Evolutionary conservation across 2,113 vertebrate genomes (phyloP).

Genomic region (Sebastes schlegelii): DNA sequence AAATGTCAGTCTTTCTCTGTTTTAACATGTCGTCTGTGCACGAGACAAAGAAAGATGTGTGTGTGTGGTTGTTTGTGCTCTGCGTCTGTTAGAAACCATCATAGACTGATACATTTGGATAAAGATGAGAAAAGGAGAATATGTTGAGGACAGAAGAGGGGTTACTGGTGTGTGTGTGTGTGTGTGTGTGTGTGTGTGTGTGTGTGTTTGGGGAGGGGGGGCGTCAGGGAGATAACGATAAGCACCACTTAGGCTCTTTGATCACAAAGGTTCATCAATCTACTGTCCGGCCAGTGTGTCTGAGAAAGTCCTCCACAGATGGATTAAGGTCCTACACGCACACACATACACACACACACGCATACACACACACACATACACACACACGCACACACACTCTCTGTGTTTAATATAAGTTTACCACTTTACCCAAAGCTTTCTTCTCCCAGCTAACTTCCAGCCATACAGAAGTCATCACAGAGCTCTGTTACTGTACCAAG

Average conservation of each 20-base stretch:
- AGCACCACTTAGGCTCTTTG: slow-evolving; percentile 82
- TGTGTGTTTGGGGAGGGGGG: neutral
- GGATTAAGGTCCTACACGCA: slow-evolving; percentile 42
- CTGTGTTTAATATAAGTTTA: slow-evolving; percentile 63
- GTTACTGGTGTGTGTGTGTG: slow-evolving; percentile 18
- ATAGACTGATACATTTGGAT: slow-evolving; percentile 3
- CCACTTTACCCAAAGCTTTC: slow-evolving; percentile 48
- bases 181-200: neutral
- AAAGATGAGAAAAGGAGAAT: slow-evolving; percentile 31
- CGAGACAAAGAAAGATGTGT: neutral
- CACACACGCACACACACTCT: slow-evolving; percentile 10
- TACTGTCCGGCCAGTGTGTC: slow-evolving; percentile 62
- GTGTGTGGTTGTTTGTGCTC: slow-evolving; percentile 7
- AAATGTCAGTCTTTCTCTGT: slow-evolving; percentile 53
- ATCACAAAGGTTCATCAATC: slow-evolving; percentile 78
- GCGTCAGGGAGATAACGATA: slow-evolving; percentile 69
- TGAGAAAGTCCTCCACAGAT: slow-evolving; percentile 75
- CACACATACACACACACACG: slow-evolving; percentile 27
- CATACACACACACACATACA: slow-evolving; percentile 30
- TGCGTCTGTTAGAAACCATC: slow-evolving; percentile 14
- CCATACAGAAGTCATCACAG: slow-evolving; percentile 21
- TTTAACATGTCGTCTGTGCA: slow-evolving; percentile 2
- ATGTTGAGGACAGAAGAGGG: slow-evolving; percentile 16
- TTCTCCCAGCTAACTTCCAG: slow-evolving; percentile 23
- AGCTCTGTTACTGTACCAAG: slow-evolving; percentile 53